Evolutionary conservation across 2,888 invertebrate species (phyloP), one percentile per base, ranked within the genome.

Genomic region (Dicranocentrus wangi): DNA sequence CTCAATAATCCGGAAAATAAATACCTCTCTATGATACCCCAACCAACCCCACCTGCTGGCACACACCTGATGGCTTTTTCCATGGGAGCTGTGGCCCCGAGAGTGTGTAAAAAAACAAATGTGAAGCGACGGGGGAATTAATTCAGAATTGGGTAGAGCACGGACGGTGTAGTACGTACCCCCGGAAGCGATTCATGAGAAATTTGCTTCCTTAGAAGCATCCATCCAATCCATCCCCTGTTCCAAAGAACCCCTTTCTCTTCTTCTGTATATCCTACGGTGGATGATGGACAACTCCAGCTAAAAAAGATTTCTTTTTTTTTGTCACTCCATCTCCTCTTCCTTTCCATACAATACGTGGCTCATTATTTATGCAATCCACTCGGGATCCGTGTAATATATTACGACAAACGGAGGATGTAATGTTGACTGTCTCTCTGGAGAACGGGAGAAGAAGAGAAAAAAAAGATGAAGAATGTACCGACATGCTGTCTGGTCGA

Each of bases 51-150:
- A 39, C 47, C 47, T 47, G n/a, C 47, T 47, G 47, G 32, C 10
- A 32, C 3, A 32, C 32, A 32, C 47, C n/a, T n/a, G n/a, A n/a
- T 47, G 47, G 47, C 47, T 47, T 2, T 47, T 2, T 3, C 2
- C 10, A 47, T 3, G 47, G 13, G 47, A 47, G 47, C 47, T 47
- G 39, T 47, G 47, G 2, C 32, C 32, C 10, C 15, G 7, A 13
- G 39, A 39, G n/a, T 70, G 77, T 70, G 77, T 77, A 76, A 77
- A 61, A 70, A 77, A 77, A 77, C 77, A 77, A 77, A 77, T 77
- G 77, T 77, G 77, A 70, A 77, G 55, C 77, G 63, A 77, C 77
- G 61, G 77, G 77, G 70, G 70, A 70, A 61, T 70, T 47, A 10
- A 47, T 5, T 47, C 47, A 3, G 5, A 8, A 39, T 15, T 47